Conservation (phyloP, 2,888 invertebrate species). For the Polyploca ridens region DNA sequence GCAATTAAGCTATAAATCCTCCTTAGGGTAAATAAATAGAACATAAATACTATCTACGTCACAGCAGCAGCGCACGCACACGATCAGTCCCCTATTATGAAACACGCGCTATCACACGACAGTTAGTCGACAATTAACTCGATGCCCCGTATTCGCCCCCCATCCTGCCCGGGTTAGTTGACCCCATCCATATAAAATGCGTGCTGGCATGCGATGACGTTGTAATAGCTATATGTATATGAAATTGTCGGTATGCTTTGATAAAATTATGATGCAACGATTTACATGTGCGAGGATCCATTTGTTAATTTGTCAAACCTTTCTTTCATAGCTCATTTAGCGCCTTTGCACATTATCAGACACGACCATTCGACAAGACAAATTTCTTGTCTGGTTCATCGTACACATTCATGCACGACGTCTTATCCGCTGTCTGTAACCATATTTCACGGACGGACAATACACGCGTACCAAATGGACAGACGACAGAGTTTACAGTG, state of each 20-base stretch:
- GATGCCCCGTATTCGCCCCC: slow-evolving; percentile 39
- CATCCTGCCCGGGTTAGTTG: slow-evolving; percentile 50
- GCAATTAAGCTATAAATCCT: too few relatives aligned
- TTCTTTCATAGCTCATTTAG: too few relatives aligned
- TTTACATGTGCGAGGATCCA: background rate
- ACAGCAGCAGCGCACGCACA: background rate
- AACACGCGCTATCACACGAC: slow-evolving; percentile 41
- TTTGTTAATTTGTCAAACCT: too few relatives aligned
- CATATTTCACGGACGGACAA: too few relatives aligned
- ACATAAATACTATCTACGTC: background rate
- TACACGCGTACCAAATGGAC: too few relatives aligned
- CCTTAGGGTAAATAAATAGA: too few relatives aligned
- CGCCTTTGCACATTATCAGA: too few relatives aligned
- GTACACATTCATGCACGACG: too few relatives aligned
- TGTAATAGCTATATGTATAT: background rate
- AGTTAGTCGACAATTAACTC: slow-evolving; percentile 50
- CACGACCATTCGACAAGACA: too few relatives aligned
- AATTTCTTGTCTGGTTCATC: too few relatives aligned
- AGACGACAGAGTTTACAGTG: too few relatives aligned
- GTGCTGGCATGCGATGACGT: background rate
- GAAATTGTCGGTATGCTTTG: background rate
- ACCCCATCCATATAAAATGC: slow-evolving; percentile 32
- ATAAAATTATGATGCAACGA: background rate
- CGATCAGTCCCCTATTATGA: slow-evolving; percentile 32
- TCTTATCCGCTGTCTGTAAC: too few relatives aligned